These are phyloP conservation scores for Zeus faber DNA, from an alignment of 2,113 vertebrate genomes.

Conservation along the genomic window DNA sequence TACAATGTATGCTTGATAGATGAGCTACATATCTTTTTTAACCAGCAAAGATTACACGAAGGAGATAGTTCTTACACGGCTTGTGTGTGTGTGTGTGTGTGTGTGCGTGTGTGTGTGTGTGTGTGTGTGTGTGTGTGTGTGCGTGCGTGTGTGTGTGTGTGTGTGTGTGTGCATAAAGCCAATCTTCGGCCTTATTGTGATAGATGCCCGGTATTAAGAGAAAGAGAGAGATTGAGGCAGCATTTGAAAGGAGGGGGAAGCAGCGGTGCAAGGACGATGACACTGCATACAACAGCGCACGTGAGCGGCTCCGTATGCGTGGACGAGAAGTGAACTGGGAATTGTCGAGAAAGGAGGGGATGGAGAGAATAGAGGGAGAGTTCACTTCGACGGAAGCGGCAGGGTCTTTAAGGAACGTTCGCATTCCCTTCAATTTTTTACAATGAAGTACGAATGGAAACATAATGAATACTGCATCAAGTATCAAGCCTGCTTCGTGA, in stretches of 20 bases:
- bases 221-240: slow-evolving; percentile 18
- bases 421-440: no score
- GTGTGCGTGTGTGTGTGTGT: not conserved
- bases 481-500: no score
- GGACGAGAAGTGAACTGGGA: no score
- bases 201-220: slow-evolving; percentile 43
- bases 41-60: slow-evolving; percentile 27
- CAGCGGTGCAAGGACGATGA: no score
- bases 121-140: not conserved
- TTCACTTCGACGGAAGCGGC: no score
- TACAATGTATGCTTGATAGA: slow-evolving; percentile 16
- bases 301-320: no score
- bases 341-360: no score
- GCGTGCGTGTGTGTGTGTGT: slow-evolving; percentile 9
- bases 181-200: slow-evolving; percentile 29
- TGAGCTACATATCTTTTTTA: slow-evolving; percentile 5
- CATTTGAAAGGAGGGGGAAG: slow-evolving; percentile 1
- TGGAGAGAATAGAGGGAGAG: no score
- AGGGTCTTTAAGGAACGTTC: no score
- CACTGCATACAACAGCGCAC: no score
- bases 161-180: not conserved
- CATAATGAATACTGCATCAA: no score
- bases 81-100: not conserved
- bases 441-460: no score
- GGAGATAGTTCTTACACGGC: slow-evolving; percentile 9